Evolutionary conservation across 2,797 vertebrate species (phyloP), one percentile per base, ranked within the genome.

Genomic region (Dallia pectoralis): DNA sequence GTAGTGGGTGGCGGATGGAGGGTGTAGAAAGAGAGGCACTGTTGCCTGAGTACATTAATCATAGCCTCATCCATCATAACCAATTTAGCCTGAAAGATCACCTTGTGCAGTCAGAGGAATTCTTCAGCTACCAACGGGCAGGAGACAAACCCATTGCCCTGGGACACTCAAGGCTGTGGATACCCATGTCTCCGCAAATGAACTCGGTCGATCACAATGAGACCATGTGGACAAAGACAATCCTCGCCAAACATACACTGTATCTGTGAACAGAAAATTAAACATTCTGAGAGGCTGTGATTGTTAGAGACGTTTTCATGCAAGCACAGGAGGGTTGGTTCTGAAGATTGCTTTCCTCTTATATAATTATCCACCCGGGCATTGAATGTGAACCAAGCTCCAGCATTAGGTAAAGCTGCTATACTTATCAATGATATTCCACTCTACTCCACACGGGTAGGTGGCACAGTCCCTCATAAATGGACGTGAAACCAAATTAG

Each of bases 41-140:
- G 22, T 25, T 59, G 53, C 11, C 53, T 59, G 53, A 59, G 53
- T 27, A n/a, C 53, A 59, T 59, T 59, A 25, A 59, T 72, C 69
- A 75, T 30, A 66, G 29, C 64, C 74, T 53, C 49, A 73, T 74
- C 53, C 66, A 74, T 77, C 73, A 77, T 77, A 76, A 78, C 69
- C 64, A 74, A 74, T 81, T 68, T 76, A 74, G 64, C 69, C 74
- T 67, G 33, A 7, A 27, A 73, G 73, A 76, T 59, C 53, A 59
- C 68, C 72, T 73, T 56, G 44, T 67, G 71, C 22, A 59, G 53
- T 14, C 53, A 59, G n/a, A 76, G 70, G 22, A 33, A 36, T 67
- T 22, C 51, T 74, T 74, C 49, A 71, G 67, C 53, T 25, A 59
- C 53, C 22, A 25, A 59, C 53, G 25, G 22, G 53, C 53, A 59